Conservation (phyloP, 1,140 invertebrate species). For the Temnothorax curvispinosus region DNA sequence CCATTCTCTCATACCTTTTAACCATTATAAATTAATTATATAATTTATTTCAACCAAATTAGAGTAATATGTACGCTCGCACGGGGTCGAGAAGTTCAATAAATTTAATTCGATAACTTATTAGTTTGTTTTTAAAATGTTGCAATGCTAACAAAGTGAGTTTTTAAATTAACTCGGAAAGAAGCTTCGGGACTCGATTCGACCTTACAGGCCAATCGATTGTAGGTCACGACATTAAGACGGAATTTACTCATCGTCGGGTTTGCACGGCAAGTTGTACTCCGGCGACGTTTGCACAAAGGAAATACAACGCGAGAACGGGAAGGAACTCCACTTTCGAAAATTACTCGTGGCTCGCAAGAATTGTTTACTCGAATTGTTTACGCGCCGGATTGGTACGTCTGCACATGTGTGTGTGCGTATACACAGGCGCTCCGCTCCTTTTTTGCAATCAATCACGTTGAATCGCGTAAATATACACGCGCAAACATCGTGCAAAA, state of each 20-base stretch:
- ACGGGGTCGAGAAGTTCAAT: background rate
- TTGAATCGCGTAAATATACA: conserved; percentile 25
- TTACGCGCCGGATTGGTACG: conserved; percentile 42
- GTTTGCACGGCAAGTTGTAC: conserved; percentile 7
- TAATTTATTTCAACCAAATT: background rate
- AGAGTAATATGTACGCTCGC: background rate
- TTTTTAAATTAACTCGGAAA: background rate
- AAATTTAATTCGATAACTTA: background rate
- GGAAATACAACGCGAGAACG: conserved; percentile 50
- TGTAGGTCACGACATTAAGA: conserved; percentile 34
- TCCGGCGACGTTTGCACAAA: conserved; percentile 35
- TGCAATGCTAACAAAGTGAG: background rate
- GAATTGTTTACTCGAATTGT: conserved; percentile 65
- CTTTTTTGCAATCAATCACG: conserved; percentile 56
- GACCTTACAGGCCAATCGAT: background rate
- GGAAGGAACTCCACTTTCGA: conserved; percentile 62
- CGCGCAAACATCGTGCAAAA: conserved; percentile 26
- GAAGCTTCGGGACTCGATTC: background rate
- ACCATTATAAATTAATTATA: background rate
- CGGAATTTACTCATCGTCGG: conserved; percentile 26
- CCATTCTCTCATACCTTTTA: background rate
- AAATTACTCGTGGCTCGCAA: conserved; percentile 69
- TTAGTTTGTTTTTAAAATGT: background rate
- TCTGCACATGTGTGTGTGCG: background rate
- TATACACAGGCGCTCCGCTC: background rate